Base-by-base conservation (phyloP, 2,797 vertebrate genomes). In the Peromyscus aztecus region DNA sequence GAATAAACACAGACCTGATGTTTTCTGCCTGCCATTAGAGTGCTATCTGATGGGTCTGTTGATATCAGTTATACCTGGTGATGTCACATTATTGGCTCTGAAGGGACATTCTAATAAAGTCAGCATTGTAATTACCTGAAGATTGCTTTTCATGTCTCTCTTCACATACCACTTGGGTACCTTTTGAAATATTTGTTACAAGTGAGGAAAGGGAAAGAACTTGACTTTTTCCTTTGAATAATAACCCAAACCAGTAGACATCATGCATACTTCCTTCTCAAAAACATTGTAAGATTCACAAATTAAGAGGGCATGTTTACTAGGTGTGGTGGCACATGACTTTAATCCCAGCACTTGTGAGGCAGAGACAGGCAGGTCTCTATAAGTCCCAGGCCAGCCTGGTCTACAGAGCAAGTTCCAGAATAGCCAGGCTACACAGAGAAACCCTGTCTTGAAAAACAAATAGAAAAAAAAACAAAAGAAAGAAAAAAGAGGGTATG, bases 161-260 rank as follows among this genome's bases (percentile, higher is more conserved):
- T 89, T 71, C 29, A 76, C 27, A 73, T 5, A 55, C 43, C 6
- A 46, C 27, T 77, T 59, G 78, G 27, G 19, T 86, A 11, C 80
- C 59, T 83, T 82, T 97, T 84, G 43, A 86, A 95, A 81, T 82
- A 77, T 6, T 23, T 49, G 23, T 77, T 90, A 84, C 24, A 94
- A 85, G 9, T 75, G 65, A 83, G 65, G 11, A 43, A 4, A 65
- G 0, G 4, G 43, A 90, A 96, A 49, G 55, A 63, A 73, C 4
- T 77, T 96, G 37, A 75, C 31, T 89, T 5, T 49, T 93, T 86
- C 27, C 11, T 92, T 86, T 84, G 8, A 94, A 63, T 94, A 77
- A 43, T 89, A 84, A 89, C 82, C 43, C 63, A 92, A 94, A 85
- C 88, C 17, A 77, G 16, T 13, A 82, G 21, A 11, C 63, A 75